Conservation (phyloP, 2,113 vertebrate species). For the Peromyscus maniculatus region DNA sequence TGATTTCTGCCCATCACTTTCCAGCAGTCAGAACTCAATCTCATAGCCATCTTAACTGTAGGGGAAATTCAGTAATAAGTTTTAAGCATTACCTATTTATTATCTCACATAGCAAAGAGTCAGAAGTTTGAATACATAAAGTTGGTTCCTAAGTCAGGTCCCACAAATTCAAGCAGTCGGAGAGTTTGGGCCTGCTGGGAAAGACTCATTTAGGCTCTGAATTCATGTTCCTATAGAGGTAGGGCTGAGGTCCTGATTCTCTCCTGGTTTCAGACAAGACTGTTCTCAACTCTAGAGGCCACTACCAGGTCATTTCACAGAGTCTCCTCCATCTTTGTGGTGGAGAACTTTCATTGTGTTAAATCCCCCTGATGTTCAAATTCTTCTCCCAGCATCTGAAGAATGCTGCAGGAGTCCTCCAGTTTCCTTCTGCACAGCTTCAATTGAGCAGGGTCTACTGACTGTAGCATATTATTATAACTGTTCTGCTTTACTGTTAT, state of each 20-base stretch:
- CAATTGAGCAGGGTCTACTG: too few relatives aligned
- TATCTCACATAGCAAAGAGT: neutral
- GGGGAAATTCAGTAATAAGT: neutral
- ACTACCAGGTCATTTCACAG: fast-evolving
- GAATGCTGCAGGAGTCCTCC: neutral
- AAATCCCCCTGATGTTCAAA: neutral
- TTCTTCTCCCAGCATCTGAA: neutral
- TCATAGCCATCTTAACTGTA: neutral
- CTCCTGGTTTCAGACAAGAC: neutral
- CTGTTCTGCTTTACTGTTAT: too few relatives aligned
- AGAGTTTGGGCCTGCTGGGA: neutral
- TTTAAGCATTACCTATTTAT: neutral
- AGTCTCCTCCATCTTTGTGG: neutral
- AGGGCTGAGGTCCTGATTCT: neutral
- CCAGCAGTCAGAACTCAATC: neutral
- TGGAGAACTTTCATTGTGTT: neutral
- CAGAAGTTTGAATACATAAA: neutral
- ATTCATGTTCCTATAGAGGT: neutral
- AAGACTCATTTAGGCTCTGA: neutral
- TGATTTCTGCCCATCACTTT: neutral
- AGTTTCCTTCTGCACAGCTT: neutral
- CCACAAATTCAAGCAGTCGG: neutral
- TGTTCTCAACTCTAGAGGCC: neutral
- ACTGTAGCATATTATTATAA: neutral
- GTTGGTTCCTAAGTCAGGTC: neutral